phyloP scores from a whole-genome alignment of 2,797 vertebrate genomes.

The Mallotus villosus region DNA sequence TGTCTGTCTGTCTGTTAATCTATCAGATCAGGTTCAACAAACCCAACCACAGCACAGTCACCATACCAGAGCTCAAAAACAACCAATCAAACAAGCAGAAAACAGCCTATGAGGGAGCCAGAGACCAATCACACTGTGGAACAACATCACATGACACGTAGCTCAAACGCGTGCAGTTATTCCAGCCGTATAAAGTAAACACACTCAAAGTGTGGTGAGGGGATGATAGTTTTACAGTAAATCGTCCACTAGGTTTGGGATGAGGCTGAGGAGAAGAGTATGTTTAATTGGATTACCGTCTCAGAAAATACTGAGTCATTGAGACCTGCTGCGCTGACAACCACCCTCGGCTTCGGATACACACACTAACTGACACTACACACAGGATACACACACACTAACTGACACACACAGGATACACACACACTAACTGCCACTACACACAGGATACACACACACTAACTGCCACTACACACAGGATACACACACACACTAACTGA shows the following conservation, averaged over 20 bases:
- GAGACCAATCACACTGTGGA: too few relatives aligned
- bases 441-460: neutral
- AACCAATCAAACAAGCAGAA: too few relatives aligned
- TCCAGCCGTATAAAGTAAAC: neutral
- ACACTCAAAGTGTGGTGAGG: neutral
- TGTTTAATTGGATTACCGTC: constrained; percentile 60
- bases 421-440: neutral
- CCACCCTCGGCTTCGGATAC: constrained; percentile 30
- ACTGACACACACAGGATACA: neutral
- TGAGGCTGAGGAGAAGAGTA: constrained; percentile 39
- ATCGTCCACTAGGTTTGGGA: constrained; percentile 32
- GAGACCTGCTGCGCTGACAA: constrained; percentile 55
- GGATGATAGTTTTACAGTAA: constrained; percentile 30
- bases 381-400: constrained; percentile 16
- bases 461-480: neutral
- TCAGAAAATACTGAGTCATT: constrained; percentile 57
- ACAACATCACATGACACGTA: neutral
- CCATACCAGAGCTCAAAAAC: too few relatives aligned
- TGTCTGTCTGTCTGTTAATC: too few relatives aligned
- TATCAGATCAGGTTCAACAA: too few relatives aligned
- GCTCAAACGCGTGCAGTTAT: neutral
- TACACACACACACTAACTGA: neutral
- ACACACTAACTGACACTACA: constrained; percentile 5
- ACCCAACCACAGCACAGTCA: too few relatives aligned
- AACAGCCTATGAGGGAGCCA: too few relatives aligned